Evolutionary conservation across 2,797 vertebrate species (phyloP), one percentile per base, ranked within the genome.

Genomic region (Esox masquinongy): DNA sequence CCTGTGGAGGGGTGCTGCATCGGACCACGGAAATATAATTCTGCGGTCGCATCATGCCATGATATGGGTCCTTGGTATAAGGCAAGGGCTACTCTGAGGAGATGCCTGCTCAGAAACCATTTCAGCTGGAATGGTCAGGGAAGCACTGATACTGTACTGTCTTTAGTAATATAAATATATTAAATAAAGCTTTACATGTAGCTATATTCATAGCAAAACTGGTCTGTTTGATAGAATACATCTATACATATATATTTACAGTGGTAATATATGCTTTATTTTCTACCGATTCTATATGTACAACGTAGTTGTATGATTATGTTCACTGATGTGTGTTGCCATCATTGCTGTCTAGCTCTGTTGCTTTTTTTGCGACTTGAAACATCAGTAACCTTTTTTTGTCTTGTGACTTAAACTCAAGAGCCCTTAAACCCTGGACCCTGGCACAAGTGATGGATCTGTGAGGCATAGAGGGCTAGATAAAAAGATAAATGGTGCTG

Each of bases 181-280:
- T 91, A 71, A 81, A 82, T 80, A 80, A 75, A 78, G 83, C 84
- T 87, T 90, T 88, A 81, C 81, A 86, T 82, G 84, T 90, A 88
- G 85, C 83, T 88, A 74, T 84, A 85, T 87, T 83, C 83, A 89
- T 81, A 84, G 78, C 75, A 73, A 63, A 86, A 78, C 79, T 83
- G 85, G 78, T 86, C 76, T 86, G 80, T 86, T 87, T 83, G 80
- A 83, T 86, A 85, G 83, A 82, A 83, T 82, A 82, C 84, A 77
- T 84, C 66, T 73, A 72, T 68, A 76, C 94, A 94, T 86, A 92
- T 95, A 94, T 95, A 95, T 95, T 95, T 95, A 95, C 95, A 94
- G 93, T 94, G 92, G 90, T 94, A 94, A 92, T 95, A 94, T 94
- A 94, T 93, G 91, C 95, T 92, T 93, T 84, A 88, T 91, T 92